Evolutionary conservation across 2,888 invertebrate species (phyloP).

Genomic region (Andrena camellia): DNA sequence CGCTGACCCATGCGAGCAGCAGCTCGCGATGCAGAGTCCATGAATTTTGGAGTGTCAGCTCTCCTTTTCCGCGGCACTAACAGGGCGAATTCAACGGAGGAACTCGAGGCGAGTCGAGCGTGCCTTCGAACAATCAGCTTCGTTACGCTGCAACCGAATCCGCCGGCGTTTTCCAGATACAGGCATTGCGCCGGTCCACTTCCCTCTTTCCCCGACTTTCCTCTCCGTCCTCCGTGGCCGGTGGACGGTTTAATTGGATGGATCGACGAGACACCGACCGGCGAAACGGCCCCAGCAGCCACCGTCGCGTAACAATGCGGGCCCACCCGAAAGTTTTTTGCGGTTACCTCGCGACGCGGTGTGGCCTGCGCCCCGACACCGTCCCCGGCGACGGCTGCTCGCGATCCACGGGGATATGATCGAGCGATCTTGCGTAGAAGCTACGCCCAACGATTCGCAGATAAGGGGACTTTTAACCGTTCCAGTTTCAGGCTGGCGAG

Average conservation of each 20-base stretch:
- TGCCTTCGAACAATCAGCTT: not conserved
- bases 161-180: slow-evolving; percentile 59
- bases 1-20: no score
- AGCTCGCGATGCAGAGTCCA: no score
- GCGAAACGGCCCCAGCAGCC: slow-evolving; percentile 44
- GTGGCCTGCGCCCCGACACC: not conserved
- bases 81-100: not conserved
- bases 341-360: slow-evolving; percentile 12
- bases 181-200: slow-evolving; percentile 53
- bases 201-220: not conserved
- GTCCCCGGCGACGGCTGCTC: not conserved
- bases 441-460: not conserved
- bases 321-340: slow-evolving; percentile 55
- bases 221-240: not conserved
- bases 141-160: slow-evolving; percentile 8
- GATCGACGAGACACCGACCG: slow-evolving; percentile 59
- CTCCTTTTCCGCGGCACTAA: not conserved
- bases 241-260: slow-evolving; percentile 67
- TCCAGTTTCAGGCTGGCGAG: not conserved
- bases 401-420: slow-evolving; percentile 15
- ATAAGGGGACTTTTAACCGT: not conserved
- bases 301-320: slow-evolving; percentile 61
- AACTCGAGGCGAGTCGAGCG: no score
- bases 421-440: not conserved
- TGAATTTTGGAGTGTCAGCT: no score